A percentile compares a stretch with the other conserved stretches of the same genome.
phyloP scores from a whole-genome alignment of 1,140 invertebrate species.

The Macrobrachium rosenbergii region DNA sequence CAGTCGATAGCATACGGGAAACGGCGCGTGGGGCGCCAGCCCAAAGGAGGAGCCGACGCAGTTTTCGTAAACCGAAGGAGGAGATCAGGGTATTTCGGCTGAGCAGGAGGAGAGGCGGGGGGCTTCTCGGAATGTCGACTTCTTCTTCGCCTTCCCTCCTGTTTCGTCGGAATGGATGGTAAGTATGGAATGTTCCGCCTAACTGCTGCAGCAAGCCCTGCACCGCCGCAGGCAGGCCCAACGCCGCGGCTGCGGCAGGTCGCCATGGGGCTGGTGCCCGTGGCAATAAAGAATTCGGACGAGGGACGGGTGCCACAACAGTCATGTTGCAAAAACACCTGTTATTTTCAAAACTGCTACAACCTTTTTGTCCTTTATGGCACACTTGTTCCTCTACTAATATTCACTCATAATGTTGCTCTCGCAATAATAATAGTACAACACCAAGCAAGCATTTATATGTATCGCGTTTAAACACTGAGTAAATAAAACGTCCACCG shows the following conservation, averaged over 20 bases:
- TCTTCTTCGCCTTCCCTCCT: conserved; percentile 25
- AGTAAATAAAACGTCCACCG: too few relatives aligned
- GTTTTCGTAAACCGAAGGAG: conserved; percentile 56
- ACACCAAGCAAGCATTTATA: too few relatives aligned
- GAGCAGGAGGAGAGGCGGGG: conserved; percentile 49
- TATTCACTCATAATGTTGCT: too few relatives aligned
- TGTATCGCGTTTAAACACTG: too few relatives aligned
- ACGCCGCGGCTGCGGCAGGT: conserved; percentile 44
- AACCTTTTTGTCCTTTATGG: not conserved
- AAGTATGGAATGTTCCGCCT: conserved; percentile 63
- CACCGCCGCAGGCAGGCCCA: conserved; percentile 57
- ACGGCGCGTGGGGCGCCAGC: conserved; percentile 59
- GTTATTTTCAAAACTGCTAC: not conserved
- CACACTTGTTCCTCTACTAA: not conserved
- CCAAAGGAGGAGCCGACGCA: conserved; percentile 49
- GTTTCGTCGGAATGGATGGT: conserved; percentile 62
- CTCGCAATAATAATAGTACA: too few relatives aligned
- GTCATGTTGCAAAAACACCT: conserved; percentile 32
- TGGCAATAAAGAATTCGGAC: conserved; percentile 55
- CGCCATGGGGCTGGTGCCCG: conserved; percentile 58
- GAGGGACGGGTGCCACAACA: conserved; percentile 51
- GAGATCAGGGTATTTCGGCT: conserved; percentile 53
- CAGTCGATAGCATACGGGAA: conserved; percentile 53
- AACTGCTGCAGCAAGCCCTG: conserved; percentile 63
- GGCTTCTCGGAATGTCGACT: conserved; percentile 44